These are phyloP conservation scores for Mesocricetus auratus DNA, from an alignment of 2,113 vertebrate genomes.

Conservation along the genomic window DNA sequence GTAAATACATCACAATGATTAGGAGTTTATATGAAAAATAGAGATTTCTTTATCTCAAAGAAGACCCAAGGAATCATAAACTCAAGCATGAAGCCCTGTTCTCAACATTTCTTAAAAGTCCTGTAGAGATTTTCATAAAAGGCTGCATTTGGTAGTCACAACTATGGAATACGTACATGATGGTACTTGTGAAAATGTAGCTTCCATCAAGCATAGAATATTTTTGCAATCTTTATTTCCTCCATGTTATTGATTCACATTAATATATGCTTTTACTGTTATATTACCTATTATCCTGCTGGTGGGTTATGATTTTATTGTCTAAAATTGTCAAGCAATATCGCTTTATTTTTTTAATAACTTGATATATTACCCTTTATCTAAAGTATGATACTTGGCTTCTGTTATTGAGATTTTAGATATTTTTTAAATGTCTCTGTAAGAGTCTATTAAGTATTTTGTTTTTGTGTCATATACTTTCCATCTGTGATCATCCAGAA, in stretches of 20 bases:
- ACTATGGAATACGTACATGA: not conserved
- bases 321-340: not conserved
- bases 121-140: not conserved
- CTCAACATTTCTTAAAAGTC: not conserved
- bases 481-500: not conserved
- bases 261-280: not conserved
- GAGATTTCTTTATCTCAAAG: not conserved
- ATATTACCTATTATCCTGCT: not conserved
- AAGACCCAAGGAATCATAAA: not conserved
- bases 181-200: not conserved
- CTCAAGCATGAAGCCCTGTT: not conserved
- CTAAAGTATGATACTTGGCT: not conserved
- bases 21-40: not conserved
- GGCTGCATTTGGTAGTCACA: not conserved
- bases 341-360: not conserved
- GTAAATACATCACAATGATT: conserved; percentile 3
- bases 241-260: not conserved
- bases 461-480: not conserved
- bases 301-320: not conserved
- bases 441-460: not conserved
- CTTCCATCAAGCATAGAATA: not conserved
- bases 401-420: not conserved
- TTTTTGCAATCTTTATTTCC: not conserved
- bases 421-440: not conserved
- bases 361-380: not conserved